Evolutionary conservation across 2,888 invertebrate genomes (phyloP), one percentile per base, ranked within the genome.

Genomic region (Apodemia zela): DNA sequence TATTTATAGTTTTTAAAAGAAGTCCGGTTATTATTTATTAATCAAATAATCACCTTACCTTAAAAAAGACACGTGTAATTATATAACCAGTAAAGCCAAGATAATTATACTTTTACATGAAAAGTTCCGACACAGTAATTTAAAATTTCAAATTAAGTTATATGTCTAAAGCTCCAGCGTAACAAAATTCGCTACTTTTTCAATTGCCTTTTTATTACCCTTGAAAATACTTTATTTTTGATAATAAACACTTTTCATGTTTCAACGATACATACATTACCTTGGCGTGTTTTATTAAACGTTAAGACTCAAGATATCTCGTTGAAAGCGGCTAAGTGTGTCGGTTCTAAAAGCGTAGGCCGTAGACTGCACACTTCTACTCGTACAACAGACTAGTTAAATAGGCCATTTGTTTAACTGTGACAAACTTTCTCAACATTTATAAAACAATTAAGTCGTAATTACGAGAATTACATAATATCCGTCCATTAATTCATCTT

Each of bases 361-460:
- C 90, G 85, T 89, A 85, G 87, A 89, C 89, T 89, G 85, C 85
- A 85, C 86, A 87, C 87, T 87, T 87, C 88, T 86, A 89, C 84
- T 84, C 78, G 77, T 81, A 82, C 84, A 85, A 82, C 87, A 86
- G 83, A 84, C 86, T 85, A 83, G 82, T 86, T 87, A 84, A 84
- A 84, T 80, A 77, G 79, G 82, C 49, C 45, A 60, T 59, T 45
- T 83, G 82, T 85, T 82, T 77, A 79, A 72, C 76, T 76, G 76
- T 77, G 77, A 82, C 80, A 81, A 79, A 83, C 84, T 85, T 85
- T 87, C 85, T 79, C 80, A 75, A 71, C 70, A 70, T 67, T 74
- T 75, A 78, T 77, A 77, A 75, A 78, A 75, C 76, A 82, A 85
- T 85, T 83, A 85, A 75, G 68, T 67, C 58, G 63, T 68, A 63